phyloP scores from a whole-genome alignment of 2,113 vertebrate species.

The Ictidomys tridecemlineatus region DNA sequence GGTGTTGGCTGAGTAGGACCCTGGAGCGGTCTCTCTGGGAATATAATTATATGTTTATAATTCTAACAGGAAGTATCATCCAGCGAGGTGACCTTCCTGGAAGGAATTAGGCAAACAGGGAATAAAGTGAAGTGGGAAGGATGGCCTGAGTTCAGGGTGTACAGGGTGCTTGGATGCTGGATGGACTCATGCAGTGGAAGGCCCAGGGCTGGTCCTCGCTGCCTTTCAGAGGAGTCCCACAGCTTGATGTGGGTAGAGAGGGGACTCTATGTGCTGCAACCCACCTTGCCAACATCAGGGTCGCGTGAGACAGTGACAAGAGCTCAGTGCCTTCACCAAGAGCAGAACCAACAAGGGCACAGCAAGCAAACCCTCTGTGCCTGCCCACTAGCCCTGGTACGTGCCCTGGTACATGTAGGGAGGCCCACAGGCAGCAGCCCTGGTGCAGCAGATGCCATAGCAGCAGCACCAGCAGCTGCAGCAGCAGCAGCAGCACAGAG shows the following conservation, averaged over 20 bases:
- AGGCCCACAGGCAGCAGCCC: neutral
- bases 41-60: neutral
- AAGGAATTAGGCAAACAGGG: neutral
- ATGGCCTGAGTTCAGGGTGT: neutral
- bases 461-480: too few relatives aligned
- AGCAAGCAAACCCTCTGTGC: neutral
- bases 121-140: neutral
- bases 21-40: neutral
- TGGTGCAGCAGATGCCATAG: neutral
- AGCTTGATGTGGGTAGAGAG: too few relatives aligned
- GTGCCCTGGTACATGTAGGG: neutral
- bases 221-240: neutral
- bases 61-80: neutral
- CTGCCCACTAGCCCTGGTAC: neutral
- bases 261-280: neutral
- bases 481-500: neutral
- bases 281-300: neutral
- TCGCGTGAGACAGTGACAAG: neutral
- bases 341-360: neutral
- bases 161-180: neutral
- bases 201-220: neutral
- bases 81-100: neutral
- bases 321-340: neutral
- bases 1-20: neutral
- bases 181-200: neutral